Evolutionary conservation across 2,888 invertebrate genomes (phyloP).

Genomic region (Diadegma fenestrale): DNA sequence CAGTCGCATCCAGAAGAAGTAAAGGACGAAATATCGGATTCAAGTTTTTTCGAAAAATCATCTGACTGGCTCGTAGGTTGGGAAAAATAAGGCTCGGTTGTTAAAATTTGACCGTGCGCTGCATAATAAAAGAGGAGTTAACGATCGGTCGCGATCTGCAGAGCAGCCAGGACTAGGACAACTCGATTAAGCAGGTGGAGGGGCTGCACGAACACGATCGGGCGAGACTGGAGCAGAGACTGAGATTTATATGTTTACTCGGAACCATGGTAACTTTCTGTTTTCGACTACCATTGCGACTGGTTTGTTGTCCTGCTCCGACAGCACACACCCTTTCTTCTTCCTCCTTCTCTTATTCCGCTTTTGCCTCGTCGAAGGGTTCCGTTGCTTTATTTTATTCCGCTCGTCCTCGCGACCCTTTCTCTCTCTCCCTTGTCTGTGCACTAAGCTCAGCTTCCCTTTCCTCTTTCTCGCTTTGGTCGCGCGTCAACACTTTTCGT

Average conservation of each 20-base stretch:
- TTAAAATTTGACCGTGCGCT: not conserved
- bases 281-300: slow-evolving; percentile 70
- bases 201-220: slow-evolving; percentile 49
- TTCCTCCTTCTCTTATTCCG: slow-evolving; percentile 64
- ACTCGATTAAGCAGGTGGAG: slow-evolving; percentile 39
- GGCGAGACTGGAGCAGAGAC: slow-evolving; percentile 47
- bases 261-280: slow-evolving; percentile 82
- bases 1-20: too few species aligned
- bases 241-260: slow-evolving; percentile 84
- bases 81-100: not conserved
- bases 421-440: slow-evolving; percentile 66
- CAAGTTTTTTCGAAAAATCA: too few species aligned
- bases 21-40: too few species aligned
- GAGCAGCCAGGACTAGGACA: not conserved
- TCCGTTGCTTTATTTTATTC: slow-evolving; percentile 47
- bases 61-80: too few species aligned
- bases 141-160: not conserved
- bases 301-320: slow-evolving; percentile 7
- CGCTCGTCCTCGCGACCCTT: slow-evolving; percentile 25
- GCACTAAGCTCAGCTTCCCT: slow-evolving; percentile 31
- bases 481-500: slow-evolving; percentile 60
- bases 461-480: slow-evolving; percentile 57
- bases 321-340: slow-evolving; percentile 18
- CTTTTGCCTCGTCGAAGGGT: slow-evolving; percentile 16
- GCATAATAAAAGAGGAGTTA: slow-evolving; percentile 3